Evolutionary conservation across 2,888 invertebrate species (phyloP).

Genomic region (Limnephilus auricula): DNA sequence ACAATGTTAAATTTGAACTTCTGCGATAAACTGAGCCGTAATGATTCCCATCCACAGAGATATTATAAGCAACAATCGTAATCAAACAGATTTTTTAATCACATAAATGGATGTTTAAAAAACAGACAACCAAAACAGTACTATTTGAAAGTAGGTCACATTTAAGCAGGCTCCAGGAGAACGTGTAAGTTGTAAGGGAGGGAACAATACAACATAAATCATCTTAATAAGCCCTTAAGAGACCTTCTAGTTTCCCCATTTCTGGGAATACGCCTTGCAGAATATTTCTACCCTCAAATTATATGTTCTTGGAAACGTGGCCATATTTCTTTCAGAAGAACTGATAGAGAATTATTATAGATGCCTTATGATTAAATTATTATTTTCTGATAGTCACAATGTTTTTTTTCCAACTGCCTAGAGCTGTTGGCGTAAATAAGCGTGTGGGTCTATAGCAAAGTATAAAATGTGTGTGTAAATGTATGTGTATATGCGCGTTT

Average conservation of each 20-base stretch:
- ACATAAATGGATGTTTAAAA: conserved; percentile 31
- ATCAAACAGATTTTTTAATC: conserved; percentile 19
- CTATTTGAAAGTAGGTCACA: conserved; percentile 30
- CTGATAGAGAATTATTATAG: not conserved
- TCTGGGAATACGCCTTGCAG: not conserved
- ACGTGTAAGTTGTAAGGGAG: conserved; percentile 10
- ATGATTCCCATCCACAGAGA: no score
- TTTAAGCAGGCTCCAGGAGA: not conserved
- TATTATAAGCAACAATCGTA: not conserved
- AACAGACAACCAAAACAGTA: not conserved
- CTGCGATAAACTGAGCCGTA: no score
- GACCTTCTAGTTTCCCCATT: conserved; percentile 3
- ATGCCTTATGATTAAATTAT: not conserved
- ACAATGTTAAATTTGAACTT: no score
- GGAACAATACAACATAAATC: conserved; percentile 47
- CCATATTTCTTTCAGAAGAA: not conserved
- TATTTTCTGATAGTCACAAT: no score
- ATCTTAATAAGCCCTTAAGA: conserved; percentile 48
- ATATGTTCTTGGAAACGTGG: conserved; percentile 4
- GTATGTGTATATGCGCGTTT: no score
- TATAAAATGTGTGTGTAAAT: no score
- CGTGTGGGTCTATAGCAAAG: no score
- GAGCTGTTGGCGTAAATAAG: no score
- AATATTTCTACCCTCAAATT: conserved; percentile 3
- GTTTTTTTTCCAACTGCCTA: no score